phyloP scores from a whole-genome alignment of 2,113 vertebrate species.

The Trochalopteron elliotii region DNA sequence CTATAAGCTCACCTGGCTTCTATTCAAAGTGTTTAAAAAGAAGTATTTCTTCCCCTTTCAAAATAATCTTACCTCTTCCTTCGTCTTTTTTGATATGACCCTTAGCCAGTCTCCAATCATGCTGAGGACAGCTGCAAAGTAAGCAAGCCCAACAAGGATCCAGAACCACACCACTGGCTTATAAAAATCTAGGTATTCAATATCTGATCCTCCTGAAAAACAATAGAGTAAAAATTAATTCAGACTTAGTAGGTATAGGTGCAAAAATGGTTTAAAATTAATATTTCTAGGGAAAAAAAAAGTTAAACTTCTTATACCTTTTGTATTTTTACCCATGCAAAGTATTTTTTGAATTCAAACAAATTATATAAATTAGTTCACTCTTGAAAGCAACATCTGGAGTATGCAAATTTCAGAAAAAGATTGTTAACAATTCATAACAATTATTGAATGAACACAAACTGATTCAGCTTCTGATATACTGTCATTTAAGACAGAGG shows the following conservation, averaged over 20 bases:
- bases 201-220: conserved; percentile 85
- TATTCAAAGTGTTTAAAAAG: background rate
- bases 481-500: background rate
- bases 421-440: background rate
- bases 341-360: background rate
- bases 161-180: conserved; percentile 98
- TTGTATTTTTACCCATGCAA: background rate
- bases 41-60: background rate
- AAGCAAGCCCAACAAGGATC: conserved; percentile 98
- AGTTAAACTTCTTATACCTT: background rate
- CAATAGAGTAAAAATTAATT: background rate
- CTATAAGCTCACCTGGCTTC: background rate
- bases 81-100: conserved; percentile 98
- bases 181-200: conserved; percentile 92
- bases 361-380: background rate
- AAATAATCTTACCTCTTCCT: conserved; percentile 89
- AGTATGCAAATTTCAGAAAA: background rate
- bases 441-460: background rate
- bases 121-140: conserved; percentile 97
- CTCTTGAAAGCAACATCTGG: background rate
- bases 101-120: conserved; percentile 99
- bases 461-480: background rate
- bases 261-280: background rate
- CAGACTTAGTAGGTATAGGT: background rate
- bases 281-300: background rate